Base-by-base conservation (phyloP, 1,140 invertebrate species). In the Drosophila quadrilineata region DNA sequence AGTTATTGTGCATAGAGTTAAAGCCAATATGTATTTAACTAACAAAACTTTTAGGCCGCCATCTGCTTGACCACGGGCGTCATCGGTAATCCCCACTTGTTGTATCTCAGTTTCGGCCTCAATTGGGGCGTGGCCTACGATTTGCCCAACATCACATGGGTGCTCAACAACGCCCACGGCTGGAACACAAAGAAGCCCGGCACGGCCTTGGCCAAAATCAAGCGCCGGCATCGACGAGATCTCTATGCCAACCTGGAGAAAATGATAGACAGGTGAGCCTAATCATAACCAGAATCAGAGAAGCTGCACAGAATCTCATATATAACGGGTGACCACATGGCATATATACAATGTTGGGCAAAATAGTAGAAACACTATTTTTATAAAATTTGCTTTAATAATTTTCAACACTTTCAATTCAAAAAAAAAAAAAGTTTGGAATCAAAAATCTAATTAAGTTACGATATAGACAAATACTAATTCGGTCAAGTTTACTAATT, bases 111-210 rank as follows among this genome's bases (percentile, higher is more conserved):
- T 65, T 58, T 88, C 54, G 89, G 87, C 31, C 41, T 90, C 29
- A 95, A 95, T 89, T 95, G 94, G 94, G 94, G 94, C 56, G 92
- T 95, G 29, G 93, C 94, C 2, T 95, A 94, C 73, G 93, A 95
- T 65, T 77, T 95, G 31, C 94, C 94, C 5, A 93, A 95, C 71
- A 91, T 93, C 43, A 94, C 93, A 5, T 93, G 93, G 75, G 91
- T 93, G 1, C 88, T 93, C 14, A 87, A 92, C 1, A 91, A 92
- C 56, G 72, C 90, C 82, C 53, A 88, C 19, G 84, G 79, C 17
- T 82, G 79, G 48, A 65, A 41, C 82, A 60, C 60, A 59, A 50
- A 60, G 63, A 80, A 75, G 38, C 43, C 43, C 6, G 24, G 6
- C 17, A 48, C 71, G 38, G 79, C 60, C n/a, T 17, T 64, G 9